Evolutionary conservation across 2,888 invertebrate species (phyloP), one percentile per base, ranked within the genome.

Genomic region (Pheosia gnoma): DNA sequence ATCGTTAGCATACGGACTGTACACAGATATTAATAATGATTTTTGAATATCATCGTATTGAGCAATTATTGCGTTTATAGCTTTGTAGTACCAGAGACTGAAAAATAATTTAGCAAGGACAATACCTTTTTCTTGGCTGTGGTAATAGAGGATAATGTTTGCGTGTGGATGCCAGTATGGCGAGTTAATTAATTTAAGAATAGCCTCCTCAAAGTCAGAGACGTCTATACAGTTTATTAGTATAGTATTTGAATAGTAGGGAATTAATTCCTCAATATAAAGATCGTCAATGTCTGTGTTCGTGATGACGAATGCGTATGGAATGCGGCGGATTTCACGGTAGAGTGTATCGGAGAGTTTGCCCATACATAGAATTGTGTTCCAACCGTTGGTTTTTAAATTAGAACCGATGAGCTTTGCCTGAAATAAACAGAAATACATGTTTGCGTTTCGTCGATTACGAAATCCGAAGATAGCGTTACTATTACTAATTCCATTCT

Each of bases 81-180:
- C 82, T 75, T 78, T 87, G 61, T 86, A 81, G 66, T 83, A 90
- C 90, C 91, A 90, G 45, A 88, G 75, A 41, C 78, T 81, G 58
- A 82, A 91, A 65, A 89, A 89, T 63, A 90, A 71, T 71, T 80
- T 85, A 4, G 88, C 83, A 10, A 86, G 63, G 3, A 68, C 25
- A 25, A 25, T 66, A 53, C 72, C 65, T 43, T 67, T 72, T 9
- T 80, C 65, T 60, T 70, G 71, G 36, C 68, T 68, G n/a, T 85
- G 84, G 57, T 83, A 86, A 63, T 87, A 84, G 7, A 91, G 54
- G 54, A 91, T 73, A 5, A 90, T 67, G 49, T 89, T 83, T 5
- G 89, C 72, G 5, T 77, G 80, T 5, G 91, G 85, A 70, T 91
- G 86, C 89, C 89, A 91, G 66, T 86, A 87, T 0, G 86, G 81